A percentile compares a stretch with the other conserved stretches of the same genome.
phyloP scores from a whole-genome alignment of 2,113 vertebrate genomes.

The Malaclemys terrapin region DNA sequence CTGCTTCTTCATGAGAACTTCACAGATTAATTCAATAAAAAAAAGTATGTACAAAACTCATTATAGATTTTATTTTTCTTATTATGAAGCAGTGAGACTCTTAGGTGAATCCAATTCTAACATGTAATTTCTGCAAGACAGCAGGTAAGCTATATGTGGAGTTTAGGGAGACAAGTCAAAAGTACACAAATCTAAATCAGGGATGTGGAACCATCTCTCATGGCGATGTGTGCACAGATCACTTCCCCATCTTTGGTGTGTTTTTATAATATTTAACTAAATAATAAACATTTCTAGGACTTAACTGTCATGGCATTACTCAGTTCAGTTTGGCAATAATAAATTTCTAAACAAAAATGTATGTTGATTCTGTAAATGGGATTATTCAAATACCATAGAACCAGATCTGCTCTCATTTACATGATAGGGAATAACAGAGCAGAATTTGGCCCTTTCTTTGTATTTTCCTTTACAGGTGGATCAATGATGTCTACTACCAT shows the following conservation, averaged over 20 bases:
- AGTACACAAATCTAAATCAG: not conserved
- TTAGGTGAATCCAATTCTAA: not conserved
- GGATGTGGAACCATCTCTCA: not conserved
- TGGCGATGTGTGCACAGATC: rapidly evolving
- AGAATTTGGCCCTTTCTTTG: not conserved
- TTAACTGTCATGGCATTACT: rapidly evolving
- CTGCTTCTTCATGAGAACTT: not conserved
- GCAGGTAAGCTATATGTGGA: not conserved
- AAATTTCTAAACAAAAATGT: not conserved
- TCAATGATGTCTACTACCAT: not conserved
- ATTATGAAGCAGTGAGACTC: not conserved
- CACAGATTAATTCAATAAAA: not conserved
- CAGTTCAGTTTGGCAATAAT: not conserved
- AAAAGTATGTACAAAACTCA: not conserved
- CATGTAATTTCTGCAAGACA: not conserved
- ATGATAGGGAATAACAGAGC: not conserved
- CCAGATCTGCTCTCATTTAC: not conserved
- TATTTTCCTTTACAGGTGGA: not conserved
- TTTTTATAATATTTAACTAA: not conserved
- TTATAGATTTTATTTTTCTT: not conserved
- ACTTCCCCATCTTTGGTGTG: rapidly evolving
- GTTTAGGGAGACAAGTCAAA: not conserved
- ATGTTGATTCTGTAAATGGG: not conserved
- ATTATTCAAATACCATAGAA: not conserved
- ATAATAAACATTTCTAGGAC: not conserved